Evolutionary conservation across 2,797 vertebrate genomes (phyloP), one percentile per base, ranked within the genome.

Genomic region (Chelon labrosus): DNA sequence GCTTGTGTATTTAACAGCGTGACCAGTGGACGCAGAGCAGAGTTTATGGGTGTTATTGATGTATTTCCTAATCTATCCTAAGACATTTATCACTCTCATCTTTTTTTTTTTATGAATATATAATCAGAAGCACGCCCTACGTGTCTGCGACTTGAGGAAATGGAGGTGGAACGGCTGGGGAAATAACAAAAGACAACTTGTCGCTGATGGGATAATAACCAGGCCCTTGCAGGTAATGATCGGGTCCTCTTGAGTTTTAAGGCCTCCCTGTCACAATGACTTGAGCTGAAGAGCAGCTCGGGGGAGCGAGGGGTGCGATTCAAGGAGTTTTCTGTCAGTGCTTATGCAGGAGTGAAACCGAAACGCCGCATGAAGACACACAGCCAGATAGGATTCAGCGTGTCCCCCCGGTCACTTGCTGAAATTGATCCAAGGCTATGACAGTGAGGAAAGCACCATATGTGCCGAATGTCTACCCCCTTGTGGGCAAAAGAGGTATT

Each of bases 391-490:
- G 37, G n/a, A 61, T 60, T 77, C 55, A 66, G 16, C 49, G 62
- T 84, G 80, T 83, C n/a, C 72, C 62, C 17, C 27, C 0, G 14
- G 70, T 82, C 71, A 72, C 61, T 84, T 51, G 12, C 25, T 75
- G 65, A 82, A 80, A 72, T 52, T 47, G 35, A 77, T 80, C 73
- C 58, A 80, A 67, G 13, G 59, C 49, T 31, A 27, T 68, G 72
- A 67, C 77, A 70, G 35, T 51, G 49, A 49, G 47, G 42, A 71
- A 51, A 49, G 9, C 12, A 13, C 46, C n/a, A 62, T 82, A 82
- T 74, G 60, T 87, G 92, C 90, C 88, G 89, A 91, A 83, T 89
- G 89, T 86, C 92, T 93, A 87, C 94, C 94, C 92, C 85, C 94
- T 94, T 88, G 94, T 94, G 94, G 94, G 84, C 71, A 58, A 69